Evolutionary conservation across 1,140 invertebrate species (phyloP).

Genomic region (Pteromalus puparum): DNA sequence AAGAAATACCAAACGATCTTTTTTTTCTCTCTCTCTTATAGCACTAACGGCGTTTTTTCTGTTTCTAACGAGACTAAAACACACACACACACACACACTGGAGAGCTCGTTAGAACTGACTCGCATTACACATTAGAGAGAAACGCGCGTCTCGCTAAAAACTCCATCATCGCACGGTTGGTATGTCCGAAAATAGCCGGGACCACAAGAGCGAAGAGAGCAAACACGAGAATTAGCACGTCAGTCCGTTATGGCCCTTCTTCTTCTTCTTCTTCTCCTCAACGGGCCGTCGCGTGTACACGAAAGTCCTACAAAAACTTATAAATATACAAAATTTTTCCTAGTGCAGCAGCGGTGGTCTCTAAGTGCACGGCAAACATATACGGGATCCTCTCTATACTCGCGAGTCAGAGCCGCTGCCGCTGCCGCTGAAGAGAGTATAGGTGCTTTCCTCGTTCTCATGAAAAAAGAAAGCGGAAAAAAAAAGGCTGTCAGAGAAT

Average conservation of each 20-base stretch:
- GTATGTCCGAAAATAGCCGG: background rate
- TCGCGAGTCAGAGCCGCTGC: no score
- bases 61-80: no score
- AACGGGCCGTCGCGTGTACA: no score
- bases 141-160: background rate
- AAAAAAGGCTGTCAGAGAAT: background rate
- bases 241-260: background rate
- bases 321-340: background rate
- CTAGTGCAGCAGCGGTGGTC: background rate
- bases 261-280: no score
- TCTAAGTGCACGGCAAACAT: conserved; percentile 19
- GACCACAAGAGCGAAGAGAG: background rate
- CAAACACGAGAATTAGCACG: background rate
- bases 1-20: background rate
- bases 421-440: background rate
- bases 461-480: background rate
- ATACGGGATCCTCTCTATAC: background rate
- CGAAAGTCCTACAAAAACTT: background rate
- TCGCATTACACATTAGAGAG: no score
- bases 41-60: background rate
- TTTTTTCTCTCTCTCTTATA: background rate
- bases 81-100: no score
- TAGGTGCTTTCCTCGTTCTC: conserved; percentile 2
- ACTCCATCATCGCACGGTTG: background rate
- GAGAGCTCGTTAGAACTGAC: background rate